phyloP scores from a whole-genome alignment of 1,140 invertebrate genomes.

The Psilanteris sp. region DNA sequence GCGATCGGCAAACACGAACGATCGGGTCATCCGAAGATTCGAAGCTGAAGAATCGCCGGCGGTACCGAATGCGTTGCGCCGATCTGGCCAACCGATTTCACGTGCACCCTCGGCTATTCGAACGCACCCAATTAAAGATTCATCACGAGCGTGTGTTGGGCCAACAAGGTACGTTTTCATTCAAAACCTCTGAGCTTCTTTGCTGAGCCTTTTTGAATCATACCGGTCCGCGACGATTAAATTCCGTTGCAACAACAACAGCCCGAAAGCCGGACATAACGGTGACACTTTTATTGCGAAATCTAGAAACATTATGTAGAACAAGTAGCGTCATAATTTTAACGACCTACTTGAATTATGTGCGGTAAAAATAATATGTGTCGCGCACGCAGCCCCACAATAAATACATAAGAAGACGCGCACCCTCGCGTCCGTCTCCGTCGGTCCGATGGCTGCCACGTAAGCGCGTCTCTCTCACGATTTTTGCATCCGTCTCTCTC shows the following conservation, averaged over 20 bases:
- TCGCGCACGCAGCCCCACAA: conserved; percentile 74
- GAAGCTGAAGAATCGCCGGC: too few species aligned
- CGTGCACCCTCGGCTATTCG: too few species aligned
- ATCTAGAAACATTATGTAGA: conserved; percentile 70
- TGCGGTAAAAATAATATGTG: conserved; percentile 78
- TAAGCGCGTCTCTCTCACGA: too few species aligned
- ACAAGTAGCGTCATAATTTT: conserved; percentile 79
- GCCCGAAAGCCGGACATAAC: conserved; percentile 30
- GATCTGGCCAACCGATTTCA: too few species aligned
- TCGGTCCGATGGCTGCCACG: too few species aligned
- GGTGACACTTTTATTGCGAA: conserved; percentile 52
- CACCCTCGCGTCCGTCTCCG: too few species aligned
- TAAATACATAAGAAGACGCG: conserved; percentile 70
- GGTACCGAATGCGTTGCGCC: too few species aligned
- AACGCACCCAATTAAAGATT: too few species aligned
- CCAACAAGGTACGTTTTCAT: conserved; percentile 23
- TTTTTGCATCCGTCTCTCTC: conserved; percentile 17
- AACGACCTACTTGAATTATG: conserved; percentile 78
- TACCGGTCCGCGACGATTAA: conserved; percentile 41
- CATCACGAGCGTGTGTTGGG: conserved; percentile 1
- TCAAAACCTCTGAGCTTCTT: conserved; percentile 19
- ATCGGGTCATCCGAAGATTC: too few species aligned
- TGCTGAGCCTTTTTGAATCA: too few species aligned
- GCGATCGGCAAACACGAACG: too few species aligned
- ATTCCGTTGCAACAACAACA: conserved; percentile 31